Base-by-base conservation (phyloP, 2,888 invertebrate species). In the Eumerus sabulonum region DNA sequence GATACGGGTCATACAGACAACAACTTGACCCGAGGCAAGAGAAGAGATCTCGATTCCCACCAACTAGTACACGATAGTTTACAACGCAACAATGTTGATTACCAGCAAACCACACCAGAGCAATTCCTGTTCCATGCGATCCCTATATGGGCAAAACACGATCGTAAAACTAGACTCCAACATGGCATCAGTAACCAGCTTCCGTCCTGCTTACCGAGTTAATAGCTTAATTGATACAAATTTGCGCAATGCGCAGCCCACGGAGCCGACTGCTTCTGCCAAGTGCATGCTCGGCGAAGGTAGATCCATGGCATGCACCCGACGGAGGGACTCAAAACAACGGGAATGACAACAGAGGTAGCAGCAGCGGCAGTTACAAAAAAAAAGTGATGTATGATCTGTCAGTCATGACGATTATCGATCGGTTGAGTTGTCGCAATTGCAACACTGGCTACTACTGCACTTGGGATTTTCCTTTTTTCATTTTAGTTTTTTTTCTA, bases 171-270 rank as follows among this genome's bases (percentile, higher is more conserved):
- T 77, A 72, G 76, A 76, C 60, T 14, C 51, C 36, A 54, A 66
- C 60, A 59, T 18, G 44, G 19, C 16, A 66, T 60, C 56, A 19
- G 47, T 54, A 12, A 64, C 54, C 51, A 50, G 54, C 27, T 27
- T 27, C 27, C 27, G 27, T 27, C 27, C 27, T 27, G 27, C 7
- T 27, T 27, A 27, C 62, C 27, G 66, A 72, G 72, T 73, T 77
- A 77, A 77, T 77, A 77, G 77, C 77, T 77, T 77, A 77, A 77
- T 77, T 77, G 77, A 68, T 73, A 77, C 77, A 77, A 77, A 77
- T 77, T 77, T 77, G 67, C 57, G 67, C 77, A 68, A 77, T 73
- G n/a, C 40, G 53, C 73, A 59, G 57, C 62, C 27, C 27, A 59
- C 67, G 67, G 62, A 44, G 63, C 62, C 51, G 62, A 42, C 57